Conservation (phyloP, 37 sponge, comb jelly and placozoan genomes). For the Ianthella basta region DNA sequence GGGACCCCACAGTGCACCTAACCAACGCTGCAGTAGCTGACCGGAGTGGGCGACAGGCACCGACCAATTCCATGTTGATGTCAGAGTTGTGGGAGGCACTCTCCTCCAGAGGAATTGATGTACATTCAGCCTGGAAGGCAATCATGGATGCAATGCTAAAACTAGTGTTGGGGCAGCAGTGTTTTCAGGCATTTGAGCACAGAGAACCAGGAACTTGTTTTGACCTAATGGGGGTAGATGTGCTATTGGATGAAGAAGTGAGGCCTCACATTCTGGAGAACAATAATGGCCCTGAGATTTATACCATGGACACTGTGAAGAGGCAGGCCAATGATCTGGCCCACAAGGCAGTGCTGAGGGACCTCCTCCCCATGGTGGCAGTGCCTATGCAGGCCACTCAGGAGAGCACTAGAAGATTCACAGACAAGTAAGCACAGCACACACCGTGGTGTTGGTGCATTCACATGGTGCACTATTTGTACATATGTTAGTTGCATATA, state of each 20-base stretch:
- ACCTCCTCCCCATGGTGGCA: constrained; percentile 75
- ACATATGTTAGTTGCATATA: not conserved
- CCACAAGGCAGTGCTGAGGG: constrained; percentile 80
- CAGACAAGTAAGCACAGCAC: constrained; percentile 26
- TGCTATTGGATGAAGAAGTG: constrained; percentile 63
- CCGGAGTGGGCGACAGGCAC: constrained; percentile 54
- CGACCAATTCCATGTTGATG: constrained; percentile 75
- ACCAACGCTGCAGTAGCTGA: constrained; percentile 95
- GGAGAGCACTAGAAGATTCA: constrained; percentile 30
- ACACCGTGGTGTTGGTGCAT: constrained; percentile 7
- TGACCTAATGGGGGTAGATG: constrained; percentile 87
- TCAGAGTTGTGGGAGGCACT: constrained; percentile 66
- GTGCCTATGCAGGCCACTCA: not conserved
- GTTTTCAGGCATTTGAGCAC: constrained; percentile 57
- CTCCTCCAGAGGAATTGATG: constrained; percentile 43
- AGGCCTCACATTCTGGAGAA: constrained; percentile 71
- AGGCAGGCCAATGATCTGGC: constrained; percentile 84
- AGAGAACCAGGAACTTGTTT: constrained; percentile 77
- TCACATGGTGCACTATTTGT: not conserved
- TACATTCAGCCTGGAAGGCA: constrained; percentile 39
- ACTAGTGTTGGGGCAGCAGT: constrained; percentile 78
- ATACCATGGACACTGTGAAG: constrained; percentile 61
- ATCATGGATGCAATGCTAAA: constrained; percentile 71
- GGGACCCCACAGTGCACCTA: constrained; percentile 63
- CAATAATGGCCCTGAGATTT: constrained; percentile 90